Base-by-base conservation (phyloP, 2,797 vertebrate genomes). In the Poeciliopsis infans region DNA sequence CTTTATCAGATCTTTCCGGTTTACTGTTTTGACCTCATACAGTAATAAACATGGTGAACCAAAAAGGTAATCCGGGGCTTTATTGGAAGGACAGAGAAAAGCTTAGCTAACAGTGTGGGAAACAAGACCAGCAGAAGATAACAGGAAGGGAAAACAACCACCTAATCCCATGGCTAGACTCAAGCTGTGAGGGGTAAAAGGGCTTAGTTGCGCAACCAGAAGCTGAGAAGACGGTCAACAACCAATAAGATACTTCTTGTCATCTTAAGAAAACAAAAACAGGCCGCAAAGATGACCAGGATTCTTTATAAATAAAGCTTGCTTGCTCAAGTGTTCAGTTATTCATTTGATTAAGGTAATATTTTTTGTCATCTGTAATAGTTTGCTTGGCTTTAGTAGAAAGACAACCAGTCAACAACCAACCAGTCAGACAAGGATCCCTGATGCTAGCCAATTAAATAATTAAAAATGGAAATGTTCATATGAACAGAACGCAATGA, bases 81-180 rank as follows among this genome's bases (percentile, higher is more conserved):
- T 49, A 61, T 15, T 66, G 28, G 45, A 90, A 72, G 43, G 61
- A 64, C 74, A 46, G 70, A 83, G 77, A 41, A 72, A 72, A 80
- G 61, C 75, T 83, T 80, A 81, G 82, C 79, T 80, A 90, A 87
- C 74, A 81, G 83, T 90, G 89, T 93, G 91, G 88, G 91, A 92
- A 93, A 91, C 79, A 92, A 90, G 86, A 87, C 79, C 61, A 61
- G 82, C 78, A 83, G 88, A 87, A 92, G 89, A 91, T 90, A 93
- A 91, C 90, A 92, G 85, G 91, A 93, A 92, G 84, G 45, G 88
- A 93, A 94, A 95, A 85, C 91, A 86, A 88, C 74, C 86, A 46
- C 87, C 87, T 95, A 95, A 95, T 95, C 91, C 91, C 80, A 82
- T 71, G 85, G 87, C 93, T 92, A 93, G 93, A 95, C 92, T 93